Evolutionary conservation across 2,888 invertebrate genomes (phyloP), one percentile per base, ranked within the genome.

Genomic region (Candidula unifasciata): DNA sequence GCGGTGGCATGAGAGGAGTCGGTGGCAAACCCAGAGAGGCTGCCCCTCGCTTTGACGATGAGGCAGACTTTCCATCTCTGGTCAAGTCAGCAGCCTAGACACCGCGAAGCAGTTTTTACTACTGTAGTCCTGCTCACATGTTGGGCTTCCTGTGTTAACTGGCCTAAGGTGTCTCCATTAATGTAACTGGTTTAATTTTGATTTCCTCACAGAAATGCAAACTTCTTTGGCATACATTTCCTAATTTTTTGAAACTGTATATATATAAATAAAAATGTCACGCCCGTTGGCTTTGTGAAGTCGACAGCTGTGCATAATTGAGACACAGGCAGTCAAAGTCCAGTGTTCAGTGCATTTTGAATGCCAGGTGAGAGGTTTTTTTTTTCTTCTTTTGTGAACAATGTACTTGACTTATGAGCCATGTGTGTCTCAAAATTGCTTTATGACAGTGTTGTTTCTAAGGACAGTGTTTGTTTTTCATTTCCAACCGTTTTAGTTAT

Each of bases 21-120:
- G 90, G 92, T 69, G 87, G 90, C 54, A 90, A 91, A 35, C 91
- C 91, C 77, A 86, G 91, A 69, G 91, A 90, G 87, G 86, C 88
- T 16, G 92, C 92, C 57, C 97, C 98, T 33, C 97, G 97, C 94
- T 97, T 98, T 89, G 97, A 98, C 94, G 98, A 98, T 95, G 97
- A 97, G 95, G 96, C 96, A 94, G 98, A 98, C 95, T 98, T 98
- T 95, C 98, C 98, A 90, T 97, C 97, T 93, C 96, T 98, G 94
- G 97, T 97, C 79, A 91, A 91, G 82, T 88, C 90, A 57, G 89
- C 87, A 83, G 90, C 91, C 76, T 91, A 88, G 89, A 82, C 69
- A 35, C 13, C 66, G 37, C 68, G 73, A 54, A 78, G 71, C 30
- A 60, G 73, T 44, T 57, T 57, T 44, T 27, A 54, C 44, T 44